Percentiles rank a stretch among this genome's conserved stretches.
These are phyloP conservation scores for Watersipora subatra DNA, from an alignment of 1,140 invertebrate genomes.

Conservation along the genomic window DNA sequence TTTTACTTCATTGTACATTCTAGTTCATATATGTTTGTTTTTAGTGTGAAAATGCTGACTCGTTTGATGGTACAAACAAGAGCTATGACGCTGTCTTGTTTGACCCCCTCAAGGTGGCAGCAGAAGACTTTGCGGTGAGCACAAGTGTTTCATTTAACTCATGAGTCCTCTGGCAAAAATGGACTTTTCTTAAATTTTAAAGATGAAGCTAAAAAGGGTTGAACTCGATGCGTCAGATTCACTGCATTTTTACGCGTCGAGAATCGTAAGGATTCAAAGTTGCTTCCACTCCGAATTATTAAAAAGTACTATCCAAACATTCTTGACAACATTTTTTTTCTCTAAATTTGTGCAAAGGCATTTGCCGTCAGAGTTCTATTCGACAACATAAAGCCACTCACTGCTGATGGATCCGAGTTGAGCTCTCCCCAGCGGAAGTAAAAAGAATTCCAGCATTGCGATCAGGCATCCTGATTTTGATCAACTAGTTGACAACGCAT, in stretches of 20 bases:
- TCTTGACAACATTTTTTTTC: background rate
- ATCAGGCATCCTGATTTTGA: too few species aligned
- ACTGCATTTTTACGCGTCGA: background rate
- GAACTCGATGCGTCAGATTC: background rate
- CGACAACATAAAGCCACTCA: too few species aligned
- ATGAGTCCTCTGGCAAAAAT: background rate
- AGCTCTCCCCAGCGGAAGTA: too few species aligned
- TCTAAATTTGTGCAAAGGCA: too few species aligned
- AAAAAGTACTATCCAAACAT: background rate
- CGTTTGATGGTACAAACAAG: conserved; percentile 33
- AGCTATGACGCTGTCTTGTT: conserved; percentile 43
- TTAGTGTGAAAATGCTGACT: too few species aligned
- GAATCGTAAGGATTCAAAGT: background rate
- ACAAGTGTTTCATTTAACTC: background rate
- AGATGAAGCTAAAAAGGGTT: background rate
- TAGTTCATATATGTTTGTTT: too few species aligned
- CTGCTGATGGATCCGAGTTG: too few species aligned
- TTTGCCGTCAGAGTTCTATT: too few species aligned
- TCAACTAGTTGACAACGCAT: too few species aligned
- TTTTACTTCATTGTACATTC: too few species aligned
- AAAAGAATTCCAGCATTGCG: too few species aligned
- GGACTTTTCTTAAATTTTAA: background rate
- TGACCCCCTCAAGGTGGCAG: conserved; percentile 41
- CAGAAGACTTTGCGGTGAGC: conserved; percentile 45
- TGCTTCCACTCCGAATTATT: background rate